These are phyloP conservation scores for Chaetogeoica ovagalla DNA, from an alignment of 2,888 invertebrate genomes.

Conservation along the genomic window DNA sequence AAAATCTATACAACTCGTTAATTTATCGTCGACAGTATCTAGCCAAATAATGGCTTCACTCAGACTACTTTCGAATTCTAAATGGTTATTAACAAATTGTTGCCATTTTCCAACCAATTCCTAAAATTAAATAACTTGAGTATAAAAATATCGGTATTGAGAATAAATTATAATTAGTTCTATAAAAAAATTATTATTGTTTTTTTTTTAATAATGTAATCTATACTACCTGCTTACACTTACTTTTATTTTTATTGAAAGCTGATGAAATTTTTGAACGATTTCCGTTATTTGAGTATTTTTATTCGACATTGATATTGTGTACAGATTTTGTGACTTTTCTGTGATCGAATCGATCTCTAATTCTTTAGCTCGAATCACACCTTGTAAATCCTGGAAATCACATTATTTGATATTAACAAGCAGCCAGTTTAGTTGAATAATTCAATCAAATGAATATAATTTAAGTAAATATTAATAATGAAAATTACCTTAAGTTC, in stretches of 20 bases:
- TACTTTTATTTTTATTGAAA: constrained; percentile 83
- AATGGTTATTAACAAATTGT: constrained; percentile 83
- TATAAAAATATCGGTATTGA: not conserved
- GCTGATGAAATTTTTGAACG: constrained; percentile 87
- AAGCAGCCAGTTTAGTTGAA: not conserved
- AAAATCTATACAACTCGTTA: constrained; percentile 84
- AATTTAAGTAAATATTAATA: no score
- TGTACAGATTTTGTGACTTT: constrained; percentile 81
- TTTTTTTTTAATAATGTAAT: not conserved
- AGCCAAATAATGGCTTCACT: constrained; percentile 83
- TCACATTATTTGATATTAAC: not conserved
- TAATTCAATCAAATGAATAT: not conserved
- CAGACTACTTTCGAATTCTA: constrained; percentile 81
- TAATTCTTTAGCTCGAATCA: constrained; percentile 85
- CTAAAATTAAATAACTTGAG: constrained; percentile 57
- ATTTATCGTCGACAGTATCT: constrained; percentile 76
- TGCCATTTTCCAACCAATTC: constrained; percentile 90
- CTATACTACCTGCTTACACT: not conserved
- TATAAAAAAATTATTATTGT: not conserved
- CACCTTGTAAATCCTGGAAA: constrained; percentile 75
- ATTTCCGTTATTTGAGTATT: constrained; percentile 85
- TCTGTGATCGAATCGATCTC: constrained; percentile 93
- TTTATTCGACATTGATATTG: constrained; percentile 72
- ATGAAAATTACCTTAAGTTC: constrained; percentile 64
- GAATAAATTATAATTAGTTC: not conserved